phyloP scores from a whole-genome alignment of 2,797 vertebrate genomes.

The Pampus argenteus region DNA sequence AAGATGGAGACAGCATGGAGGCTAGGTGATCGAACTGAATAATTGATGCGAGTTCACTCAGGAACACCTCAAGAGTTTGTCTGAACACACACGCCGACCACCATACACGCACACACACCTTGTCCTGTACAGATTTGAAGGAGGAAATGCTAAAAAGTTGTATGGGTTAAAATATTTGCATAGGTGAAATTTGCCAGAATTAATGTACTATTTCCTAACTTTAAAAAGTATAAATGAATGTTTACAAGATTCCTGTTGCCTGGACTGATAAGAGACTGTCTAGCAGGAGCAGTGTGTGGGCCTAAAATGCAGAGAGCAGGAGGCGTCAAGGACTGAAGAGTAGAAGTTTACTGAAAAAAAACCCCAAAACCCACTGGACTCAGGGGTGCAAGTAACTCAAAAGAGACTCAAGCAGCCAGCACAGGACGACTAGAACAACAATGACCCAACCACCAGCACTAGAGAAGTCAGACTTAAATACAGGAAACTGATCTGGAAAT shows the following conservation, averaged over 20 bases:
- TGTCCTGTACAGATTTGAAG: conserved; percentile 35
- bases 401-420: too few relatives aligned
- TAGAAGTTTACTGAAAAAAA: too few relatives aligned
- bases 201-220: background rate
- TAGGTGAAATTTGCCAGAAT: conserved; percentile 6
- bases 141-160: conserved; percentile 4
- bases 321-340: too few relatives aligned
- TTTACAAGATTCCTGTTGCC: conserved; percentile 14
- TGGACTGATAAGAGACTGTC: conserved; percentile 37
- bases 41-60: conserved; percentile 83
- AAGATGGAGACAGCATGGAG: conserved; percentile 68
- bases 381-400: too few relatives aligned
- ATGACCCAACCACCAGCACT: too few relatives aligned
- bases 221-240: conserved; percentile 8
- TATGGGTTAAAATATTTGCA: conserved; percentile 39
- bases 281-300: too few relatives aligned
- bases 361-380: too few relatives aligned
- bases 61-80: conserved; percentile 72
- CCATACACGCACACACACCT: conserved; percentile 32
- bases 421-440: too few relatives aligned
- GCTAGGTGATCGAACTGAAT: conserved; percentile 82
- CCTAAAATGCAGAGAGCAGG: too few relatives aligned
- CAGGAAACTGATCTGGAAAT: too few relatives aligned
- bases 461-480: too few relatives aligned
- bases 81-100: conserved; percentile 59